Base-by-base conservation (phyloP, 2,797 vertebrate species). In the Gymnocypris eckloni region DNA sequence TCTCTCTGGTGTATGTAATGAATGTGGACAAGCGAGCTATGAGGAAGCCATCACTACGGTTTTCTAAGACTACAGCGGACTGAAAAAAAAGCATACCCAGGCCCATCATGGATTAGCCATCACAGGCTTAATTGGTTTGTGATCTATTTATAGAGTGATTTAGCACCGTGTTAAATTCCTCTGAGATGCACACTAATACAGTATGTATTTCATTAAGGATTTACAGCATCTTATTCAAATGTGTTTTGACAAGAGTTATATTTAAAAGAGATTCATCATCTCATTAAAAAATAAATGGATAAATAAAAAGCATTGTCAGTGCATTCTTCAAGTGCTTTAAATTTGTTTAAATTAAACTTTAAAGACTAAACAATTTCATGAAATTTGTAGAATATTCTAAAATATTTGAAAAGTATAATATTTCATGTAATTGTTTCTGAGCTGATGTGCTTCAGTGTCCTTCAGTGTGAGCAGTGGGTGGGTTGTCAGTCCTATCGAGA, bases 401-500 rank as follows among this genome's bases (percentile, higher is more conserved):
- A 43, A 43, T 43, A 10, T 45, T 45, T 10, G 10, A 45, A 45
- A 45, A 10, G 28, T 66, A 9, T 37, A 37, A 37, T 15, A 18
- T 28, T 15, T 72, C 12, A 75, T 87, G 87, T 25, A 25, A 61
- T 72, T 39, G 86, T 90, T 87, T 76, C 75, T 87, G 82, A 91
- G 88, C 90, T 88, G 87, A 88, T 85, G 48, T 67, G 64, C 15
- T 11, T 45, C 43, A 64, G 87, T 90, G 91, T 92, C 83, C 81
- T 84, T 86, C 70, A 50, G 84, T 83, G 64, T 82, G 81, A 54
- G 75, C 73, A 45, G 79, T 86, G 33, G 28, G 45, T 75, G 70
- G 13, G 6, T 67, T 37, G 87, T 90, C 15, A 86, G 87, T 88
- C 93, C 95, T 95, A 94, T 94, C 93, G 93, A 88, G 93, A 95